Base-by-base conservation (phyloP, 2,797 vertebrate species). In the Sphenopsis melanotis region DNA sequence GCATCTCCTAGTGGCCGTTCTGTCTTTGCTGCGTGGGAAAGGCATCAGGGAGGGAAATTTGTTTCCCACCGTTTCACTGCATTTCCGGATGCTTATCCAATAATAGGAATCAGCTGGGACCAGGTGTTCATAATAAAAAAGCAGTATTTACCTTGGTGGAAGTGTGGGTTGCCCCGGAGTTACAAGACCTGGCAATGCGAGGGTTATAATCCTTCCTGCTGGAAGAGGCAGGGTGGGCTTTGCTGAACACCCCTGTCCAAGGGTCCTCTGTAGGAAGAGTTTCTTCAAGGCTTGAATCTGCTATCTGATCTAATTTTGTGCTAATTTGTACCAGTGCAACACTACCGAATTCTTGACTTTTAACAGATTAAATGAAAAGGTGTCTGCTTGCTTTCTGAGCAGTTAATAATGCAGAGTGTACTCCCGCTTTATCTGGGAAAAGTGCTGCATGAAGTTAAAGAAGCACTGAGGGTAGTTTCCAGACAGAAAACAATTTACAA, bases 1-100 rank as follows among this genome's bases (percentile, higher is more conserved):
- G 97, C 96, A 91, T 55, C 98, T 77, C 93, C 97, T 97, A 94
- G 97, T 84, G 98, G 98, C 69, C 32, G 2, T 37, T 21, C 52
- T 5, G 30, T 6, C 63, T 18, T 23, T 61, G 57, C 50, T 71
- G 79, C 3, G 15, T 1, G 59, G 87, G 32, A 82, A 59, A 74
- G 4, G 23, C 39, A 30, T 17, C 5, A 2, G 65, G 8, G 2
- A 2, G 19, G 12, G 17, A 5, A 24, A 22, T 32, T 37, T 3
- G 8, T 15, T 79, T 57, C 57, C 23, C 72, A n/a, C 4, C 0
- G 1, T 41, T 47, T 41, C 61, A 4, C 18, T 39, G 2, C 16
- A 1, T 59, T 77, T 47, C 44, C 11, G 2, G 2, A 1, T 3
- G 34, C 21, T 63, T 53, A 32, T 16, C 53, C 52, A 42, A 17